Evolutionary conservation across 2,888 invertebrate species (phyloP).

Genomic region (Ctena decussata): DNA sequence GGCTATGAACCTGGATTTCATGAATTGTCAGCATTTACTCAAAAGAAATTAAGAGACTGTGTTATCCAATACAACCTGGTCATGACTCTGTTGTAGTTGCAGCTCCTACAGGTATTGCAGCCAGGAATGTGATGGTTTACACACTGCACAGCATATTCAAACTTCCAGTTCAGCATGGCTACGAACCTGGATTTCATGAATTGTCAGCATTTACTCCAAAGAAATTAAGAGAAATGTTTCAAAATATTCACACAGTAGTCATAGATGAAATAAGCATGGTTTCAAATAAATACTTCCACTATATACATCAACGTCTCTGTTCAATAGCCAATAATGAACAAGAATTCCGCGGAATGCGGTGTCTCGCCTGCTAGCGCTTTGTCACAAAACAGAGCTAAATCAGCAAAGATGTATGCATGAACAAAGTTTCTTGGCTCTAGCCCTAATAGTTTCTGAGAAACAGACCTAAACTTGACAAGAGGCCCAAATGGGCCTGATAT

Average conservation of each 20-base stretch:
- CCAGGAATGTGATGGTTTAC: conserved; percentile 31
- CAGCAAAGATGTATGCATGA: too few species aligned
- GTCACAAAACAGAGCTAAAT: too few species aligned
- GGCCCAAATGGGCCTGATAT: too few species aligned
- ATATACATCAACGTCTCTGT: background rate
- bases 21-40: conserved; percentile 19
- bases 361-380: too few species aligned
- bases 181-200: background rate
- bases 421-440: too few species aligned
- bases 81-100: conserved; percentile 12
- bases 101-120: conserved; percentile 54
- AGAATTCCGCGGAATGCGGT: too few species aligned
- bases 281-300: background rate
- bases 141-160: conserved; percentile 38
- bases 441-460: too few species aligned
- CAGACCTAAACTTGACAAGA: too few species aligned
- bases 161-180: conserved; percentile 34
- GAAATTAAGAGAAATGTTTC: background rate
- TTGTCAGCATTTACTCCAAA: conserved; percentile 20
- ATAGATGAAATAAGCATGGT: conserved; percentile 58
- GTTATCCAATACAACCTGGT: background rate
- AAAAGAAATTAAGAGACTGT: conserved; percentile 18
- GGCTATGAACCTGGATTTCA: background rate
- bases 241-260: conserved; percentile 17
- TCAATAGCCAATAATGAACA: background rate